Evolutionary conservation across 2,888 invertebrate genomes (phyloP).

Genomic region (Trachelus iudaicus): DNA sequence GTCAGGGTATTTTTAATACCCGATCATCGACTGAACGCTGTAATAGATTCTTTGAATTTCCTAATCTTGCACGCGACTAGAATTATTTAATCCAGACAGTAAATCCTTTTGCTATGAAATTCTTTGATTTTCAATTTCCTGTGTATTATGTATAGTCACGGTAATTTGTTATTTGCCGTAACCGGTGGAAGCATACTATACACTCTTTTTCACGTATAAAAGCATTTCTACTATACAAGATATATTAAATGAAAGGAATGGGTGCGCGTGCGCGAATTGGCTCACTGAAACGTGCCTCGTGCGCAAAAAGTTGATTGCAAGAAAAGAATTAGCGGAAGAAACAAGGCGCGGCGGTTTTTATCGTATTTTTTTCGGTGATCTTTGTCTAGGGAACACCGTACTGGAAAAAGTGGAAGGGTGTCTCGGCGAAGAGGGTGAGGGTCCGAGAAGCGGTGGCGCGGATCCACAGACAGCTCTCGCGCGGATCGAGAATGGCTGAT

Average conservation of each 20-base stretch:
- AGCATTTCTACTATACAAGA: background rate
- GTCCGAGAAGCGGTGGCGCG: conserved; percentile 45
- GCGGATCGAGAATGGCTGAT: conserved; percentile 54
- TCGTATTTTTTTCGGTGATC: conserved; percentile 32
- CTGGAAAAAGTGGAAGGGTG: conserved; percentile 32
- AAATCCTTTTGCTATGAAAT: background rate
- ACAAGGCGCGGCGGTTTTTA: conserved; percentile 37
- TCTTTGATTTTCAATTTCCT: background rate
- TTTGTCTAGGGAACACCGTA: conserved; percentile 36
- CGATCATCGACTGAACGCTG: background rate
- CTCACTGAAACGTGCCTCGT: conserved; percentile 23
- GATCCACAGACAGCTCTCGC: conserved; percentile 49
- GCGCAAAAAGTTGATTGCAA: conserved; percentile 48
- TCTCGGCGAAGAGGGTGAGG: conserved; percentile 22
- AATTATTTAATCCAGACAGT: background rate
- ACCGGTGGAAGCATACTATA: background rate
- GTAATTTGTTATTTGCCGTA: background rate
- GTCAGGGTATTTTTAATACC: background rate
- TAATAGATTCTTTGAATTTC: background rate
- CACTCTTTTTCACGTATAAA: background rate
- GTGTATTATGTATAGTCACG: background rate
- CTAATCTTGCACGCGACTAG: background rate
- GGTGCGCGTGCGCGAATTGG: background rate
- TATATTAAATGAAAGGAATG: background rate
- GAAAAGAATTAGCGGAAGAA: conserved; percentile 57